Conservation (phyloP, 2,888 invertebrate genomes). For the Acleris sparsana region DNA sequence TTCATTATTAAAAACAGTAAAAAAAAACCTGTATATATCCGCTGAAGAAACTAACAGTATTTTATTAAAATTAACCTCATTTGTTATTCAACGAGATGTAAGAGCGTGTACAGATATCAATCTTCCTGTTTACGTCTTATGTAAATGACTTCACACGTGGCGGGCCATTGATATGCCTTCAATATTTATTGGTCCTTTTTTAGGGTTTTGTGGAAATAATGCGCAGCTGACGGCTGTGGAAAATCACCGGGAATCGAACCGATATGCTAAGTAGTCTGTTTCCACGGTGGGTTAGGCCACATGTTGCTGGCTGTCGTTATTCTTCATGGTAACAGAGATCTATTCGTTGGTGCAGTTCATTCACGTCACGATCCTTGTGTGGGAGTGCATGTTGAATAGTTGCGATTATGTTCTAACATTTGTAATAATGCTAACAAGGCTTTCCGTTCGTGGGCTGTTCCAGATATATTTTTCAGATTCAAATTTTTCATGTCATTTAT, state of each 20-base stretch:
- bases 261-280: not conserved
- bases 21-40: too few species aligned
- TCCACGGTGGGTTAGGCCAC: not conserved
- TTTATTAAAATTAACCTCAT: constrained; percentile 10
- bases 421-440: too few species aligned
- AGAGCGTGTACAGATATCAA: constrained; percentile 11
- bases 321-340: too few species aligned
- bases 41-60: not conserved
- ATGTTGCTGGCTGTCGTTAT: too few species aligned
- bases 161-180: constrained; percentile 13
- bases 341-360: too few species aligned
- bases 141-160: constrained; percentile 26
- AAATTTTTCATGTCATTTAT: too few species aligned
- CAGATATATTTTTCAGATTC: too few species aligned
- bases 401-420: too few species aligned
- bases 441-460: too few species aligned
- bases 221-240: not conserved
- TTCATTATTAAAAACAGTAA: too few species aligned
- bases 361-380: too few species aligned
- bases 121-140: constrained; percentile 32
- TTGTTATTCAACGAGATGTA: constrained; percentile 21
- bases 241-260: constrained; percentile 12
- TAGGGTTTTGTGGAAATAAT: not conserved
- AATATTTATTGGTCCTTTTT: constrained; percentile 22
- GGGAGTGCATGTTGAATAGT: too few species aligned